Conservation (phyloP, 2,113 vertebrate genomes). For the Cavia porcellus region DNA sequence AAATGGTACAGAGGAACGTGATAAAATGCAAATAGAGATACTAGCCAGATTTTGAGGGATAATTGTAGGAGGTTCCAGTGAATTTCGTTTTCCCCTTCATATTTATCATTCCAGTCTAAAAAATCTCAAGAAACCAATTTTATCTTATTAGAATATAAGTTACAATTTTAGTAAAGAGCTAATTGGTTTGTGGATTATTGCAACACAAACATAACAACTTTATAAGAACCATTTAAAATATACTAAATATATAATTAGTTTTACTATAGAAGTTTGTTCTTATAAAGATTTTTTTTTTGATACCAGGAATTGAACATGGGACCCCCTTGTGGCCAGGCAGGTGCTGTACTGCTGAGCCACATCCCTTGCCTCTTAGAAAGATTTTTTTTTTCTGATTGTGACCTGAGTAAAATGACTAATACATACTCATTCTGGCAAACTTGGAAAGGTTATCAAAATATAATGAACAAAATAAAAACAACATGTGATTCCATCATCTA, state of each 20-base stretch:
- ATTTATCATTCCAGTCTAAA: not conserved
- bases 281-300: not conserved
- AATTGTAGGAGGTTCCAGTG: not conserved
- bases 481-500: not conserved
- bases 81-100: not conserved
- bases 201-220: not conserved
- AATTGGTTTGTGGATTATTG: conserved; percentile 19
- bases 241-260: conserved; percentile 38
- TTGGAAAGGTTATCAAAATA: conserved; percentile 14
- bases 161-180: conserved; percentile 18
- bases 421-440: not conserved
- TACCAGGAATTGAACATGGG: too few relatives aligned
- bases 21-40: not conserved
- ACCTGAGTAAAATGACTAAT: conserved; percentile 3
- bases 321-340: too few relatives aligned
- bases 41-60: not conserved
- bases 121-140: not conserved
- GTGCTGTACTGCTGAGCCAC: too few relatives aligned
- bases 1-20: not conserved
- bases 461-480: conserved; percentile 19
- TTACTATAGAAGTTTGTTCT: not conserved
- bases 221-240: conserved; percentile 19
- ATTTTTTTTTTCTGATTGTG: conserved; percentile 30
- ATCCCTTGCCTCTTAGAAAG: not conserved
- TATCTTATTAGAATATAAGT: conserved; percentile 48